Conservation (phyloP, 2,797 vertebrate species). For the Callimico goeldii region DNA sequence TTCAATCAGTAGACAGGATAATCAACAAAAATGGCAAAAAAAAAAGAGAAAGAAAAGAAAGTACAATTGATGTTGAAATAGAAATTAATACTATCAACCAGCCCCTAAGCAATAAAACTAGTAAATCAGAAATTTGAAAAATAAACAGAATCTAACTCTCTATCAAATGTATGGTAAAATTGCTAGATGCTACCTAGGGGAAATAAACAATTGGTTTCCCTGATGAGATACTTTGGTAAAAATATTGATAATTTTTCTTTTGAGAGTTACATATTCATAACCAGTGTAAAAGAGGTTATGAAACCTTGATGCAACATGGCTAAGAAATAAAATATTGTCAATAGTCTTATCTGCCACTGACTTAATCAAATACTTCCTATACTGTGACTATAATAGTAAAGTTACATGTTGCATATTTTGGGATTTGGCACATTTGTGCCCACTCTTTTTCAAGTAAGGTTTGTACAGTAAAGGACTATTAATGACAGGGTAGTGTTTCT, state of each 20-base stretch:
- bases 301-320: not conserved
- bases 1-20: not conserved
- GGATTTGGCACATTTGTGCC: not conserved
- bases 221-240: constrained; percentile 34
- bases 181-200: constrained; percentile 48
- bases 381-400: not conserved
- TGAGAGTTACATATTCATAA: not conserved
- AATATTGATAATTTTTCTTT: not conserved
- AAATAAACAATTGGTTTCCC: constrained; percentile 76
- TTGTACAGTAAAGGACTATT: not conserved
- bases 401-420: not conserved
- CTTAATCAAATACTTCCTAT: not conserved
- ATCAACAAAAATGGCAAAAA: not conserved
- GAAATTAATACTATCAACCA: not conserved
- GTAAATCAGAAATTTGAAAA: constrained; percentile 27
- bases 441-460: not conserved
- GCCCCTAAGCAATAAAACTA: not conserved
- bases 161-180: constrained; percentile 46
- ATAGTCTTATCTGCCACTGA: not conserved
- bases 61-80: not conserved
- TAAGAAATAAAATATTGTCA: constrained; percentile 44
- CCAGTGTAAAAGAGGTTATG: not conserved
- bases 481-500: not conserved
- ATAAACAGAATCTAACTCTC: constrained; percentile 46
- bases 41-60: constrained; percentile 22